Conservation (phyloP, 2,888 invertebrate species). For the Leptinotarsa tumamoca region DNA sequence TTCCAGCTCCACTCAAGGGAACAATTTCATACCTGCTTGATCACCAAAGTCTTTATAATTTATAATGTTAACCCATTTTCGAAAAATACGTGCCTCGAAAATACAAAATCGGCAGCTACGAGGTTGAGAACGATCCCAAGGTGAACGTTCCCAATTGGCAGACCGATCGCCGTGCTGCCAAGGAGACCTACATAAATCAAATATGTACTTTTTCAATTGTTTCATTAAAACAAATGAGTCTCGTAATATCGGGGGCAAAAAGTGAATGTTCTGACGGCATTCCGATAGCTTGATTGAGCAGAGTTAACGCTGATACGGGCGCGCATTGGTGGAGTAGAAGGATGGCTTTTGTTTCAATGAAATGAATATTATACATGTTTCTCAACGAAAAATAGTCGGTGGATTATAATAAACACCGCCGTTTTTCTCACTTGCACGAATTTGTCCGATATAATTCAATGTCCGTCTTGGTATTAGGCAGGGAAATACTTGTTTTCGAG, state of each 20-base stretch:
- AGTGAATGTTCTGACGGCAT: constrained; percentile 16
- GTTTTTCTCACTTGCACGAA: no score
- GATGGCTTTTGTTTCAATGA: no score
- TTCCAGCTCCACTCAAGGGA: no score
- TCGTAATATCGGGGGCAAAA: constrained; percentile 15
- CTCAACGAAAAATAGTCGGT: no score
- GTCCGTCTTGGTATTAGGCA: no score
- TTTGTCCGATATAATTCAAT: no score
- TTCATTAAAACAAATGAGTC: constrained; percentile 22
- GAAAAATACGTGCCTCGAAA: neutral
- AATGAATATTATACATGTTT: no score
- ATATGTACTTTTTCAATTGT: constrained; percentile 19
- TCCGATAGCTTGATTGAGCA: neutral
- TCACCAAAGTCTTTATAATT: neutral
- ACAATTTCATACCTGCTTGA: no score
- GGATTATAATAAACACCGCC: no score
- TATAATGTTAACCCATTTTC: neutral
- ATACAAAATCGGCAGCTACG: neutral
- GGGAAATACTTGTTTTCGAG: no score
- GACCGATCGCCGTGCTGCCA: constrained; percentile 8
- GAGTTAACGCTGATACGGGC: neutral
- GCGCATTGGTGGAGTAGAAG: neutral
- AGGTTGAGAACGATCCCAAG: constrained; percentile 17
- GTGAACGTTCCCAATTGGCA: neutral
- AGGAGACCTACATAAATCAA: constrained; percentile 16